A percentile compares a stretch with the other conserved stretches of the same genome.
Conservation (phyloP, 2,797 vertebrate species). For the Diplodus sargus region DNA sequence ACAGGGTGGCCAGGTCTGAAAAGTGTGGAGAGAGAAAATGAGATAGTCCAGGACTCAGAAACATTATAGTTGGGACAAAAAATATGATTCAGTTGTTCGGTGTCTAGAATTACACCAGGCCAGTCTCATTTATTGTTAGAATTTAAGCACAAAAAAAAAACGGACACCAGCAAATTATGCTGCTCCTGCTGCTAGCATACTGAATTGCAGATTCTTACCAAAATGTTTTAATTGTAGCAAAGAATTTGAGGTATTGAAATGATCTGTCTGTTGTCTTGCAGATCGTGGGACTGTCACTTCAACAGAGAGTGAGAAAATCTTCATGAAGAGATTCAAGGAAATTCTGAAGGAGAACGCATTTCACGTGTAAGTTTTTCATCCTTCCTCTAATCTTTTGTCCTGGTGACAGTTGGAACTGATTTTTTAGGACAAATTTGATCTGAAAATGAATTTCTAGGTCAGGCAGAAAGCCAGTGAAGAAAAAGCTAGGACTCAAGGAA, state of each 20-base stretch:
- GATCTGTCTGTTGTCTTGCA: conserved; percentile 78
- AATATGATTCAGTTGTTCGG: not conserved
- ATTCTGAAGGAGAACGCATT: conserved; percentile 94
- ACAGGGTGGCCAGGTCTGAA: not conserved
- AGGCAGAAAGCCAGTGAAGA: conserved; percentile 1
- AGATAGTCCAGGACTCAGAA: not conserved
- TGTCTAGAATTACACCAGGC: not conserved
- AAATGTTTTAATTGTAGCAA: conserved; percentile 8
- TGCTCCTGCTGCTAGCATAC: not conserved
- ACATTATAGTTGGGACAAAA: conserved; percentile 2
- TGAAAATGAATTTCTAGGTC: not conserved
- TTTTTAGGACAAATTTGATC: not conserved
- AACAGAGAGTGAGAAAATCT: conserved; percentile 93
- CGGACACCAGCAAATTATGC: not conserved
- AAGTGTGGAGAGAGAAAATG: conserved; percentile 2
- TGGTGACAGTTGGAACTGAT: not conserved
- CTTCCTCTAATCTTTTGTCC: not conserved
- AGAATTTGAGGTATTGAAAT: conserved; percentile 22
- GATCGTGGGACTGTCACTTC: conserved; percentile 87
- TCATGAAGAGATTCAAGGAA: conserved; percentile 95
- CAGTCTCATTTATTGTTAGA: not conserved
- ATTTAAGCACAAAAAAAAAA: not conserved
- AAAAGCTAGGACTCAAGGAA: not conserved
- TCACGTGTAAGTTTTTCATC: conserved; percentile 89
- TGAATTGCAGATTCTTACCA: not conserved